Evolutionary conservation across 2,888 invertebrate genomes (phyloP).

Genomic region (Graphium colonna): DNA sequence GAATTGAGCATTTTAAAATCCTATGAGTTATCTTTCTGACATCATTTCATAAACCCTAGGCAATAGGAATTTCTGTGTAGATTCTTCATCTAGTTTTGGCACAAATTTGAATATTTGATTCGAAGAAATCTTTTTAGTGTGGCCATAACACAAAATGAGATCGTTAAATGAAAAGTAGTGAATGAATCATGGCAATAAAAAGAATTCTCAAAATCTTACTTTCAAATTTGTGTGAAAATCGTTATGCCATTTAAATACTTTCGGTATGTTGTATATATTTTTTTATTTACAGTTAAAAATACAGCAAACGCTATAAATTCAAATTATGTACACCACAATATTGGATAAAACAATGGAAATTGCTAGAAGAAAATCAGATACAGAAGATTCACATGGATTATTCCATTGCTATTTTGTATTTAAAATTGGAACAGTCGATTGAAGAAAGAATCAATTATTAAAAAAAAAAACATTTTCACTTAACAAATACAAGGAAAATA

Average conservation of each 20-base stretch:
- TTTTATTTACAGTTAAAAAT: neutral
- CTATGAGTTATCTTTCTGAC: slow-evolving; percentile 11
- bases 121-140: neutral
- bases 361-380: neutral
- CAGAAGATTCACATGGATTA: too few species aligned
- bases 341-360: neutral
- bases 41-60: slow-evolving; percentile 10
- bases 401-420: too few species aligned
- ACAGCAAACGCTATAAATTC: neutral
- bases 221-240: neutral
- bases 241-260: neutral
- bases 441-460: too few species aligned
- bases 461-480: too few species aligned
- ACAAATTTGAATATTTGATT: slow-evolving; percentile 1
- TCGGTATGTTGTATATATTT: neutral
- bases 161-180: neutral
- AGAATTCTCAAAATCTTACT: neutral
- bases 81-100: neutral
- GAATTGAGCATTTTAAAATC: slow-evolving; percentile 22
- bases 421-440: too few species aligned
- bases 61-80: neutral
- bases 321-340: neutral
- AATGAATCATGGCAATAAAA: neutral
- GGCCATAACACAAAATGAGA: neutral
- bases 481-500: too few species aligned